Evolutionary conservation across 1,140 invertebrate genomes (phyloP).

Genomic region (Pogonomyrmex barbatus): DNA sequence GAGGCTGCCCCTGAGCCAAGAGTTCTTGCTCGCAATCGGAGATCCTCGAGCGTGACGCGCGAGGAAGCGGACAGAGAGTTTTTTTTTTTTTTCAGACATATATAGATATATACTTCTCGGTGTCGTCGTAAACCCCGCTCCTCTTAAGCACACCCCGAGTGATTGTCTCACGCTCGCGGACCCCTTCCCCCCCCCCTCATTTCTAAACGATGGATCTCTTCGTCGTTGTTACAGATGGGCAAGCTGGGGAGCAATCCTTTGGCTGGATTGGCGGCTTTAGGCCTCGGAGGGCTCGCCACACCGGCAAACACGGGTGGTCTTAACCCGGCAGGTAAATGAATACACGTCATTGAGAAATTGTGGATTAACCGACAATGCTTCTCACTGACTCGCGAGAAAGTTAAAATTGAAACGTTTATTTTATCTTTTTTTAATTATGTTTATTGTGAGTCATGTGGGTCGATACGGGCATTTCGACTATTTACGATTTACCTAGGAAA

Average conservation of each 20-base stretch:
- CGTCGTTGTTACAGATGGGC: constrained; percentile 90
- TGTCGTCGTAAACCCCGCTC: constrained; percentile 66
- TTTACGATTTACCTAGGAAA: not conserved
- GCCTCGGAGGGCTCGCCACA: constrained; percentile 92
- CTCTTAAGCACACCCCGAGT: constrained; percentile 42
- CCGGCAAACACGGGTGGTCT: constrained; percentile 93
- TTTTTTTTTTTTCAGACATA: constrained; percentile 40
- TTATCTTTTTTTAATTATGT: not conserved
- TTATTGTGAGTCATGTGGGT: not conserved
- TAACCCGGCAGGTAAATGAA: constrained; percentile 93
- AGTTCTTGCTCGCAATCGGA: constrained; percentile 45
- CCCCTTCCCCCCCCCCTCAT: constrained; percentile 8
- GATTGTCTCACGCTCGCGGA: constrained; percentile 14
- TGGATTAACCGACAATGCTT: not conserved
- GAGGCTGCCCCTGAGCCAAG: constrained; percentile 37
- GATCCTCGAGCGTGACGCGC: constrained; percentile 65
- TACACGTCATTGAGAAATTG: not conserved
- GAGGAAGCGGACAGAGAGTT: constrained; percentile 61
- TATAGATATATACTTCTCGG: constrained; percentile 65
- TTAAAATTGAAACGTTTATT: not conserved
- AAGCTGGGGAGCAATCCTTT: constrained; percentile 94
- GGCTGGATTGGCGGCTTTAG: constrained; percentile 93
- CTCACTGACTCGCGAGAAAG: not conserved
- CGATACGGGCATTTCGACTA: not conserved
- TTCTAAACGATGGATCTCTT: constrained; percentile 80